These are phyloP conservation scores for Phragmatobia fuliginosa DNA, from an alignment of 2,888 invertebrate genomes.

Conservation along the genomic window DNA sequence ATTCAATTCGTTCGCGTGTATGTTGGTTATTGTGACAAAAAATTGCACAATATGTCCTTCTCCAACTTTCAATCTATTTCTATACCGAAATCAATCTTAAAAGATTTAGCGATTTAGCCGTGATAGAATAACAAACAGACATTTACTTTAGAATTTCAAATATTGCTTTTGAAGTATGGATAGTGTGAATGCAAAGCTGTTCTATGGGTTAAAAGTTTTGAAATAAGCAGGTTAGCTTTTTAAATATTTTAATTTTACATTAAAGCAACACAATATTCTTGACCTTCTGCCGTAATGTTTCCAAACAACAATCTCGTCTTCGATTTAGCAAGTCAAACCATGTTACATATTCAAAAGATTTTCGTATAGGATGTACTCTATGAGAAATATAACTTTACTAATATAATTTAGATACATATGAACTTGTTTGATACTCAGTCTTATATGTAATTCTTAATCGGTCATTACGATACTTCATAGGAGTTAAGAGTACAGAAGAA, in stretches of 20 bases:
- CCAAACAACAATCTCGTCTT: conserved; percentile 6
- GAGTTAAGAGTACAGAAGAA: neutral
- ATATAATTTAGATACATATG: neutral
- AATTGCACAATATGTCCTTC: too few species aligned
- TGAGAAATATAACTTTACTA: neutral
- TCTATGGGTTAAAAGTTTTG: too few species aligned
- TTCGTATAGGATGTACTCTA: neutral
- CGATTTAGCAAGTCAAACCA: neutral
- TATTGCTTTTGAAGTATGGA: too few species aligned
- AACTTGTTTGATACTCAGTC: neutral
- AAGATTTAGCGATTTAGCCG: too few species aligned
- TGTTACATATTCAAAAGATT: neutral
- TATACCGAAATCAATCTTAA: too few species aligned
- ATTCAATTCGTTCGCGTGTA: too few species aligned
- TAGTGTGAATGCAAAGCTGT: neutral
- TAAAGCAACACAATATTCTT: neutral
- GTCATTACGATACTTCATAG: neutral
- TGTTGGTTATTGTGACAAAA: too few species aligned
- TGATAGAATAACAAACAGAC: too few species aligned
- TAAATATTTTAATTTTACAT: conserved; percentile 2
- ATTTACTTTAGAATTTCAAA: too few species aligned
- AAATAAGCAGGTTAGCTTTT: neutral
- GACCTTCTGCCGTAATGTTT: conserved; percentile 5
- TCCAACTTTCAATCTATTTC: too few species aligned
- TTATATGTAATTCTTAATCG: neutral